Conservation (phyloP, 1,140 invertebrate genomes). For the Protaetia brevitarsis region DNA sequence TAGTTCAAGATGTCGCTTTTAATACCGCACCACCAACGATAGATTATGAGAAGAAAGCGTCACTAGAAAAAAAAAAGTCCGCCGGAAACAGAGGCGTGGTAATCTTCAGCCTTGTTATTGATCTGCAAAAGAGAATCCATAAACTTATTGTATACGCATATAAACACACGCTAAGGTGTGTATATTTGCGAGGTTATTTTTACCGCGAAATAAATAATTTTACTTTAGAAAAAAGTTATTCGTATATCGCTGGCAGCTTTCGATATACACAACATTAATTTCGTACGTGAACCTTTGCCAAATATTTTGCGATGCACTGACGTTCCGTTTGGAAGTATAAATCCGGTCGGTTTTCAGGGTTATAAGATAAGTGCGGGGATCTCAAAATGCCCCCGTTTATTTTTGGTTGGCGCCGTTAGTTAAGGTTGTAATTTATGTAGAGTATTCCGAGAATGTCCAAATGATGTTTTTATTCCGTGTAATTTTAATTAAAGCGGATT, state of each 20-base stretch:
- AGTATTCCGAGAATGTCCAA: not conserved
- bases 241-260: constrained; percentile 1
- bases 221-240: not conserved
- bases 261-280: constrained; percentile 15
- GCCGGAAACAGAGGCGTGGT: not conserved
- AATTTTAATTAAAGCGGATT: too few relatives aligned
- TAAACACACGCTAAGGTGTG: not conserved
- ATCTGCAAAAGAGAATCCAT: not conserved
- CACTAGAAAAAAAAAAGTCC: not conserved
- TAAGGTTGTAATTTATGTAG: not conserved
- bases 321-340: not conserved
- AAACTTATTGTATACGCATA: not conserved
- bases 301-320: constrained; percentile 12
- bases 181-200: not conserved
- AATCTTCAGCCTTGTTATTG: not conserved
- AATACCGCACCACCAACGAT: not conserved
- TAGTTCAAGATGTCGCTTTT: constrained; percentile 5
- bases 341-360: not conserved
- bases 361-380: not conserved
- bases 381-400: not conserved
- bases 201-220: constrained; percentile 1
- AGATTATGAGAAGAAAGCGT: not conserved
- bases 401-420: constrained; percentile 4
- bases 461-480: too few relatives aligned
- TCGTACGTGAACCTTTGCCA: not conserved